Evolutionary conservation across 1,140 invertebrate genomes (phyloP).

Genomic region (Musca vetustissima): DNA sequence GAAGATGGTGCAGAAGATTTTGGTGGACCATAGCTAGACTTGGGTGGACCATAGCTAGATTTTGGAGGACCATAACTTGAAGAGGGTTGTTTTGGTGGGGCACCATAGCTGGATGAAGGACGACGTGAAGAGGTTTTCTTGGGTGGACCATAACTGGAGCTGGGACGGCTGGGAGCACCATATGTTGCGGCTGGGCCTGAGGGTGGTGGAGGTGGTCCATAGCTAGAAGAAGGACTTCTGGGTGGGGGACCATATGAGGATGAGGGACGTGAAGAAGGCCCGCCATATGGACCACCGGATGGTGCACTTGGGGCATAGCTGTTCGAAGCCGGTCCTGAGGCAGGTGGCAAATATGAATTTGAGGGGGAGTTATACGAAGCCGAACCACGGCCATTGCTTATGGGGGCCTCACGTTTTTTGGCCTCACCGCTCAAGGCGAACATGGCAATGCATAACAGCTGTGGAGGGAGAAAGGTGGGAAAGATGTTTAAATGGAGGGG

Average conservation of each 20-base stretch:
- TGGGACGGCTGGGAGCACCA: conserved; percentile 47
- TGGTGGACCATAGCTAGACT: conserved; percentile 33
- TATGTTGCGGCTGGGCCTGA: conserved; percentile 48
- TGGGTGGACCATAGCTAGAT: conserved; percentile 53
- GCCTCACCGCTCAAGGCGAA: conserved; percentile 34
- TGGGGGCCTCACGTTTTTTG: conserved; percentile 43
- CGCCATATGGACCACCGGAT: conserved; percentile 45
- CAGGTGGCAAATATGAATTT: conserved; percentile 50
- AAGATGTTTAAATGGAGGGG: neutral
- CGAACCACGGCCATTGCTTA: conserved; percentile 34
- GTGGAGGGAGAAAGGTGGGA: conserved; percentile 1
- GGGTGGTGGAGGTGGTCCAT: conserved; percentile 48
- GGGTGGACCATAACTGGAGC: conserved; percentile 44
- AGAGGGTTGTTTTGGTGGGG: conserved; percentile 41
- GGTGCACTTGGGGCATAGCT: conserved; percentile 29
- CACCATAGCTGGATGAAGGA: conserved; percentile 44
- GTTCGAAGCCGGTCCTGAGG: conserved; percentile 47
- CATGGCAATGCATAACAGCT: conserved; percentile 43
- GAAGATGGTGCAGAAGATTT: conserved; percentile 35
- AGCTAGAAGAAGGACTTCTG: conserved; percentile 53
- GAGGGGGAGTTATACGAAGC: conserved; percentile 41
- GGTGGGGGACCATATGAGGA: conserved; percentile 55
- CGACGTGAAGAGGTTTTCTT: conserved; percentile 32
- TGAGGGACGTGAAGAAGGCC: conserved; percentile 38
- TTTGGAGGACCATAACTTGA: conserved; percentile 45